Conservation (phyloP, 2,888 invertebrate species). For the Torymus texanus region DNA sequence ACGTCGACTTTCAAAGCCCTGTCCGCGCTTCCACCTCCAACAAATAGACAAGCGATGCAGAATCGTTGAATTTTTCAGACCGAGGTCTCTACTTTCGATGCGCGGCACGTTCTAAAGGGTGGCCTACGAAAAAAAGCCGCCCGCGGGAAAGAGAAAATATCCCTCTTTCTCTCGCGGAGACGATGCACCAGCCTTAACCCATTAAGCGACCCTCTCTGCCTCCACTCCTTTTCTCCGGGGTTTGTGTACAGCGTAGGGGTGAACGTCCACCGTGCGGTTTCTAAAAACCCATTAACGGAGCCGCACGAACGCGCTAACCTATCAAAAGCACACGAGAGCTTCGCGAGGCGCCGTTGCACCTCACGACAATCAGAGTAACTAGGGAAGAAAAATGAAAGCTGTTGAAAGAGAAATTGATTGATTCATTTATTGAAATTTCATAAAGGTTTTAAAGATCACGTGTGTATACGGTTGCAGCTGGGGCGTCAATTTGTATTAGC, state of each 20-base stretch:
- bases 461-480: too few species aligned
- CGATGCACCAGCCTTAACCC: slow-evolving; percentile 17
- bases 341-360: not conserved
- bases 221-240: too few species aligned
- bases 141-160: not conserved
- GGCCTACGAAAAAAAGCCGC: not conserved
- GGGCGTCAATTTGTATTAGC: too few species aligned
- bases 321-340: slow-evolving; percentile 30
- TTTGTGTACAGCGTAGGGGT: not conserved
- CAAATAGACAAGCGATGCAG: slow-evolving; percentile 12
- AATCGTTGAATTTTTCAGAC: slow-evolving; percentile 42
- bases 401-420: too few species aligned
- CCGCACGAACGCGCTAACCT: slow-evolving; percentile 27
- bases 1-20: too few species aligned
- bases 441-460: too few species aligned
- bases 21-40: not conserved
- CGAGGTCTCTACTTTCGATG: slow-evolving; percentile 5
- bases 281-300: slow-evolving; percentile 53
- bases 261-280: slow-evolving; percentile 27
- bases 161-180: not conserved
- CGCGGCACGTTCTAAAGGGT: not conserved
- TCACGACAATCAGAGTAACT: not conserved
- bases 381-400: slow-evolving; percentile 19
- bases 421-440: too few species aligned
- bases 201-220: slow-evolving; percentile 18